Evolutionary conservation across 1,140 invertebrate genomes (phyloP), one percentile per base, ranked within the genome.

Genomic region (Drosophila rhopaloa): DNA sequence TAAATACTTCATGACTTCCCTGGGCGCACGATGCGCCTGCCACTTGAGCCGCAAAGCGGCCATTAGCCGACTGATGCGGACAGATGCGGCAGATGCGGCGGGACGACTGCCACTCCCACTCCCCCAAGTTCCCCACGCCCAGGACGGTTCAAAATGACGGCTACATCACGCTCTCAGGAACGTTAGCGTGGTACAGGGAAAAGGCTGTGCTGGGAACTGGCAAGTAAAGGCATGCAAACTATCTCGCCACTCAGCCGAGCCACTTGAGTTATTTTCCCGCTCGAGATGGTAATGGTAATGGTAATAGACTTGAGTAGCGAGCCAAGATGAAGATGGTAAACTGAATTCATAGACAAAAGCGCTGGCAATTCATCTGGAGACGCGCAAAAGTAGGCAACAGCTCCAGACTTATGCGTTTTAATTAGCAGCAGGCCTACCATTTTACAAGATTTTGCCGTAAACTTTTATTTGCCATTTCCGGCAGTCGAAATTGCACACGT

Each of bases 21-120:
- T 48, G 46, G 74, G 54, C 48, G 35, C 41, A 46, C n/a, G 47
- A 48, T 75, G 58, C 57, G 65, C 55, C 51, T 71, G 67, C 27
- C 84, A 82, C 79, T 79, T 76, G 70, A 88, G 79, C 83, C 83
- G 76, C 83, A 86, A 88, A 86, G 83, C 83, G 81, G 83, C 83
- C 83, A 86, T 86, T 86, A 86, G 67, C 66, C 63, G 68, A 73
- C 83, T 73, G 72, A 76, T 68, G 76, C 72, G 63, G 76, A 73
- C 81, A 84, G 57, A 54, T 63, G 72, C 68, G 48, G 76, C 53
- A 76, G 61, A 19, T 19, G 48, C 57, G 48, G 76, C 57, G 81
- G 61, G 48, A 84, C 60, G 81, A 55, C 66, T 71, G 81, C 59
- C 70, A 61, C 63, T 67, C 55, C 19, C 9, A 13, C 13, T 7